These are phyloP conservation scores for Hyposmocoma kahamanoa DNA, from an alignment of 1,140 invertebrate genomes.

Conservation along the genomic window DNA sequence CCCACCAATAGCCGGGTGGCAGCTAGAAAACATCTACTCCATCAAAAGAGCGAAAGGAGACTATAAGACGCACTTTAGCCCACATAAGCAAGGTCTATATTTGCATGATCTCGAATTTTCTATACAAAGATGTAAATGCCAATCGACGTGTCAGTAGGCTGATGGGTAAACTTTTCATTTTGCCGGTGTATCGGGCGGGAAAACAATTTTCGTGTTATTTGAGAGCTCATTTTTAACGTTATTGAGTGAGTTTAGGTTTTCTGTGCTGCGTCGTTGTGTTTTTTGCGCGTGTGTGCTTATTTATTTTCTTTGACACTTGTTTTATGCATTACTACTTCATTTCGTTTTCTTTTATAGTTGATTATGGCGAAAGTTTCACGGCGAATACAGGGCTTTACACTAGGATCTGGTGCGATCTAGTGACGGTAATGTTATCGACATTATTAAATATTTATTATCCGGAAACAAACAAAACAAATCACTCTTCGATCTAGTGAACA, in stretches of 20 bases:
- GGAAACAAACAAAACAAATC: no score
- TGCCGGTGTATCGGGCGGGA: conserved; percentile 40
- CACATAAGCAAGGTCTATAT: not conserved
- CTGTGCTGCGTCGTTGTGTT: not conserved
- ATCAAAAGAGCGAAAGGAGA: conserved; percentile 1
- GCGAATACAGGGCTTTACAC: no score
- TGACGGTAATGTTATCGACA: no score
- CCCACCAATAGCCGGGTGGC: conserved; percentile 1
- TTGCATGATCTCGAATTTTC: not conserved
- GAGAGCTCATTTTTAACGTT: conserved; percentile 65
- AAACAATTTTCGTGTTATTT: conserved; percentile 67
- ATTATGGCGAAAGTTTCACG: no score
- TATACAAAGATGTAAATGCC: not conserved
- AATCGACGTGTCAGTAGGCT: not conserved
- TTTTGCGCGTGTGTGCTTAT: not conserved
- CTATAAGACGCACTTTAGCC: not conserved
- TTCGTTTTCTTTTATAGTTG: no score
- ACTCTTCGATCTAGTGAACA: no score
- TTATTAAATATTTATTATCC: no score
- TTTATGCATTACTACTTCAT: no score
- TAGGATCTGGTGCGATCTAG: no score
- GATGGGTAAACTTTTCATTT: conserved; percentile 72
- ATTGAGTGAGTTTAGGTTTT: conserved; percentile 36
- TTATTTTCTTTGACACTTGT: no score
- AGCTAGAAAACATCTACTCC: not conserved